These are phyloP conservation scores for Cactoblastis cactorum DNA, from an alignment of 2,888 invertebrate genomes.

Conservation along the genomic window DNA sequence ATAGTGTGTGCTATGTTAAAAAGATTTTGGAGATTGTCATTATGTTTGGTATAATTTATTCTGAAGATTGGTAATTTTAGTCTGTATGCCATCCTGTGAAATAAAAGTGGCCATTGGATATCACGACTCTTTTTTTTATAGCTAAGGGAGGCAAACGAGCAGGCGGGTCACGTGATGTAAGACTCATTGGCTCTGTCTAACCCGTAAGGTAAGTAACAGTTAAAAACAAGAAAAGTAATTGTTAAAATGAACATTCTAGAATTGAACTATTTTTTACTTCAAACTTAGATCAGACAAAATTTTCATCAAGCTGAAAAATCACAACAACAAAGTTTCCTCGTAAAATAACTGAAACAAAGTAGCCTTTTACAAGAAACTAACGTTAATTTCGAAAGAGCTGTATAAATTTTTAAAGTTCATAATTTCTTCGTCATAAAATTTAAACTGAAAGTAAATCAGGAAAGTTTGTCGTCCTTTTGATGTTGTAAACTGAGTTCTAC, in stretches of 20 bases:
- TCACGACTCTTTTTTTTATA: too few relatives aligned
- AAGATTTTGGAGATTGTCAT: too few relatives aligned
- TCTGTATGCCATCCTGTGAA: too few relatives aligned
- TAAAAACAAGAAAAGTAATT: too few relatives aligned
- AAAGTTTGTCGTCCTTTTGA: background rate
- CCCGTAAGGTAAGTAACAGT: too few relatives aligned
- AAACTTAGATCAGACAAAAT: background rate
- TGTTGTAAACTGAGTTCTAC: background rate
- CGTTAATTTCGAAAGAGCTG: background rate
- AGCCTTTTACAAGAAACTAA: background rate
- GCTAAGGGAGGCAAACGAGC: too few relatives aligned
- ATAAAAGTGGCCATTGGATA: too few relatives aligned
- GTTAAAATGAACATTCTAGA: background rate
- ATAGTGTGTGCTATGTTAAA: too few relatives aligned
- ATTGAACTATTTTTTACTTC: background rate
- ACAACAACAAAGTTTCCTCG: background rate
- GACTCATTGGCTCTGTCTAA: too few relatives aligned
- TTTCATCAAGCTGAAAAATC: background rate
- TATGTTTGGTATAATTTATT: too few relatives aligned
- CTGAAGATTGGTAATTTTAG: too few relatives aligned
- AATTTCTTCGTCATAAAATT: conserved; percentile 9
- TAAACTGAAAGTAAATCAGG: conserved; percentile 3
- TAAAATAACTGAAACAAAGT: background rate
- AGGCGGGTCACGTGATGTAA: too few relatives aligned
- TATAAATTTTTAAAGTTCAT: conserved; percentile 1